These are phyloP conservation scores for Parnassius apollo DNA, from an alignment of 2,888 invertebrate genomes.

Conservation along the genomic window DNA sequence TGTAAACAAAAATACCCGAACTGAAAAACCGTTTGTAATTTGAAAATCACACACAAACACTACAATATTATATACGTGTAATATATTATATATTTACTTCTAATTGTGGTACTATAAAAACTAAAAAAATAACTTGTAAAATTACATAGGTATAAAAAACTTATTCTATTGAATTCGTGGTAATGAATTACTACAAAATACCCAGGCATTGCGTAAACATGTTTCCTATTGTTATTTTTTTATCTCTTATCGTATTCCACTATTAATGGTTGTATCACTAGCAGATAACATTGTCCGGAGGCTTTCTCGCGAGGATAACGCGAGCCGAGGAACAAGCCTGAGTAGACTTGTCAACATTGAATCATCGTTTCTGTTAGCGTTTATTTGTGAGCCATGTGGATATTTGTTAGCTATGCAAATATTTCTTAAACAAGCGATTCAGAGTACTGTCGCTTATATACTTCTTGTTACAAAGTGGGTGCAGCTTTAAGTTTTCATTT, in stretches of 20 bases:
- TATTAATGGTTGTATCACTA: slow-evolving; percentile 18
- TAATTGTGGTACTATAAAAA: too few relatives aligned
- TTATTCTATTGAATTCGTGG: slow-evolving; percentile 14
- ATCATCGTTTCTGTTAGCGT: slow-evolving; percentile 22
- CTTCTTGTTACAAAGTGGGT: slow-evolving; percentile 15
- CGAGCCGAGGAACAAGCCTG: slow-evolving; percentile 4
- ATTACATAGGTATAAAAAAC: background rate
- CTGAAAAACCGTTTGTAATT: too few relatives aligned
- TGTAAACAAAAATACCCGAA: too few relatives aligned
- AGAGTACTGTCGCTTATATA: slow-evolving; percentile 8
- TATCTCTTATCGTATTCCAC: slow-evolving; percentile 29
- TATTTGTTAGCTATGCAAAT: slow-evolving; percentile 20
- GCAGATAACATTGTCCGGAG: slow-evolving; percentile 24
- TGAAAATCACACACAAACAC: too few relatives aligned
- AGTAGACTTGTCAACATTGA: slow-evolving; percentile 24
- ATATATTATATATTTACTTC: too few relatives aligned
- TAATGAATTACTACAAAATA: slow-evolving; percentile 23
- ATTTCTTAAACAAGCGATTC: slow-evolving; percentile 18
- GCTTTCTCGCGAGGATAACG: slow-evolving; percentile 20
- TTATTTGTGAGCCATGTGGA: slow-evolving; percentile 21
- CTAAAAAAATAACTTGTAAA: background rate
- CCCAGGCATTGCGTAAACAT: slow-evolving; percentile 30
- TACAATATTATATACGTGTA: too few relatives aligned
- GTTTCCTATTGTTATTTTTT: slow-evolving; percentile 28
- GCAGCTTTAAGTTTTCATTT: slow-evolving; percentile 4